These are phyloP conservation scores for Avahi laniger DNA, from an alignment of 2,797 vertebrate species.

Conservation along the genomic window DNA sequence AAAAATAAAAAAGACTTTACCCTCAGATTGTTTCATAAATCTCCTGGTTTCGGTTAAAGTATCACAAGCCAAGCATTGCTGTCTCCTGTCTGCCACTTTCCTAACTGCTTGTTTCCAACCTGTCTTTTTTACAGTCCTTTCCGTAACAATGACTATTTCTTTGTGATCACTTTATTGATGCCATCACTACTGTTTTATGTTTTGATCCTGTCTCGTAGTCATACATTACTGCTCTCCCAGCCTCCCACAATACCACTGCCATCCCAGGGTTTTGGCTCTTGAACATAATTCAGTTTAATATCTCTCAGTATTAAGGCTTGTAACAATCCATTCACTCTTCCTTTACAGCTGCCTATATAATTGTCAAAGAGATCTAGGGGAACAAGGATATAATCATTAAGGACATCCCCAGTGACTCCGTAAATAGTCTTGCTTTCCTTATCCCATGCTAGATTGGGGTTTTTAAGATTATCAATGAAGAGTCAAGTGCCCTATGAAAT, in stretches of 20 bases:
- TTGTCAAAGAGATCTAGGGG: slow-evolving; percentile 70
- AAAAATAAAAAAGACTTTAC: slow-evolving; percentile 61
- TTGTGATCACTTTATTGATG: slow-evolving; percentile 65
- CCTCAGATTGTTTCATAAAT: slow-evolving; percentile 67
- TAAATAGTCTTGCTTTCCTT: slow-evolving; percentile 64
- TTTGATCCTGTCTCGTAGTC: slow-evolving; percentile 64
- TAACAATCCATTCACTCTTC: slow-evolving; percentile 81
- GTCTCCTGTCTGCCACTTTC: slow-evolving; percentile 45
- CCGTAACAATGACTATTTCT: slow-evolving; percentile 63
- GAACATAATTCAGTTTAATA: slow-evolving; percentile 77
- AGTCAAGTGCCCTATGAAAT: slow-evolving; percentile 34
- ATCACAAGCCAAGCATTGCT: slow-evolving; percentile 25
- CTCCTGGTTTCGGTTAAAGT: slow-evolving; percentile 55
- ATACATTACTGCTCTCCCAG: slow-evolving; percentile 34
- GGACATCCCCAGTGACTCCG: slow-evolving; percentile 36
- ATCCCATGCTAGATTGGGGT: slow-evolving; percentile 6
- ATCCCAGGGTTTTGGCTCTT: slow-evolving; percentile 37
- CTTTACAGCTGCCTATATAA: slow-evolving; percentile 84
- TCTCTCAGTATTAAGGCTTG: slow-evolving; percentile 78
- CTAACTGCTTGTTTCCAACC: slow-evolving; percentile 54
- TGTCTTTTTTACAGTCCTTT: slow-evolving; percentile 43
- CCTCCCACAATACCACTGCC: background rate
- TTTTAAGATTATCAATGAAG: slow-evolving; percentile 42
- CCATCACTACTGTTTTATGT: slow-evolving; percentile 62
- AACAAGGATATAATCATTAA: slow-evolving; percentile 62